Base-by-base conservation (phyloP, 2,113 vertebrate genomes). In the Myotis davidii region DNA sequence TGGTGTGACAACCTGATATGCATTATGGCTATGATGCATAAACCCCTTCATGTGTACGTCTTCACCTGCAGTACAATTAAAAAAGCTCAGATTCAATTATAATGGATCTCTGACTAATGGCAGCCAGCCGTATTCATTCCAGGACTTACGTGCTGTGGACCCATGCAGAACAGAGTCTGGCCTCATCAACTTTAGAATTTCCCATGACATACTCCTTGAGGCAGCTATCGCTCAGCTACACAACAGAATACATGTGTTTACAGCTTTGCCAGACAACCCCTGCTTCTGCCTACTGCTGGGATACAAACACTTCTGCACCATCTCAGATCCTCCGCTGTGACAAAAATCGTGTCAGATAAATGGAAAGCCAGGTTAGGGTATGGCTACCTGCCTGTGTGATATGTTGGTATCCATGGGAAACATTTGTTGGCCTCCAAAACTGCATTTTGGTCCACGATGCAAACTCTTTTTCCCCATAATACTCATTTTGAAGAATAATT, bases 261-360 rank as follows among this genome's bases (percentile, higher is more conserved):
- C 29, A 74, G 39, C 82, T 37, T 72, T 82, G 37, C 61, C 34
- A 90, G 59, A 32, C 25, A 73, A 18, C 16, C 34, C 42, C 32
- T 56, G 34, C 32, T 90, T 91, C 64, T 16, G 3, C 54, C 61
- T 74, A 78, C 92, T 91, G 67, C n/a, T 85, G 12, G 25, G 34
- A 34, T 54, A 37, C 34, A 74, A 86, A 88, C 20, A 83, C 16
- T 86, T 94, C 21, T 90, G 20, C 0, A 34, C 48, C 5, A 39
- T 29, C 50, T 73, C 61, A 85, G 67, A 67, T 79, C n/a, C 39
- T 97, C 77, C n/a, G 14, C 42, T 76, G 48, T 88, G 61, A 95
- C 8, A 64, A 59, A 81, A 72, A 82, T 8, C 1, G 67, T 95
- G 84, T 96, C 65, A 95, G 29, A 79, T 74, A 90, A 88, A 39